A percentile compares a stretch with the other conserved stretches of the same genome.
These are phyloP conservation scores for Galbula dea DNA, from an alignment of 2,113 vertebrate genomes.

Conservation along the genomic window DNA sequence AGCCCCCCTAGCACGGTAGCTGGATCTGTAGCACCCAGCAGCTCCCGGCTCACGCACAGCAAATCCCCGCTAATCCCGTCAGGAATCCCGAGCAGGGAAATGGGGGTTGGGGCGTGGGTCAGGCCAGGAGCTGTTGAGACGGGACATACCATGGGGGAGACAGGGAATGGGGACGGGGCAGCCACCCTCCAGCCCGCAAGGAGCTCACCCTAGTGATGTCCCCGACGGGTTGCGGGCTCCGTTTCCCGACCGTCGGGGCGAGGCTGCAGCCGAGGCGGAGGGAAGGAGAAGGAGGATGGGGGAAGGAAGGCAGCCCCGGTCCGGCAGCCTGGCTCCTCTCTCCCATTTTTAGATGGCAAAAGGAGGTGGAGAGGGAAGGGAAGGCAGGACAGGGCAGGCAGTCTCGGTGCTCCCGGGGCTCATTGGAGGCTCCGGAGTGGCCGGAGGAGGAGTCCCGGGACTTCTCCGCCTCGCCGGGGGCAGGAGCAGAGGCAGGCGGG, in stretches of 20 bases:
- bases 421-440: neutral
- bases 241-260: neutral
- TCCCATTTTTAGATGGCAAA: neutral
- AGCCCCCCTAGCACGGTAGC: neutral
- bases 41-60: conserved; percentile 6
- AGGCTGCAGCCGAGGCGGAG: neutral
- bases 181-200: neutral
- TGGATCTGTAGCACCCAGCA: neutral
- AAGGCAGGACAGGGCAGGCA: neutral
- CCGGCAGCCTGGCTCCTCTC: neutral
- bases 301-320: neutral
- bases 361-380: neutral
- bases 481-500: neutral
- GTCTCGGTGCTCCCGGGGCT: neutral
- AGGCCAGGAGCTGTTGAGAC: neutral
- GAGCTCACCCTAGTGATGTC: conserved; percentile 45
- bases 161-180: neutral
- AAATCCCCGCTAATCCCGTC: conserved; percentile 29
- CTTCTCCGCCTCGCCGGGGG: neutral
- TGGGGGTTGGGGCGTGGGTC: neutral
- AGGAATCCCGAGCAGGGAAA: neutral
- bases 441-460: conserved; percentile 23
- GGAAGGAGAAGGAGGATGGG: neutral
- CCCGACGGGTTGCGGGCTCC: neutral
- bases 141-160: neutral